phyloP scores from a whole-genome alignment of 2,888 invertebrate species.

The Apantesis nais region DNA sequence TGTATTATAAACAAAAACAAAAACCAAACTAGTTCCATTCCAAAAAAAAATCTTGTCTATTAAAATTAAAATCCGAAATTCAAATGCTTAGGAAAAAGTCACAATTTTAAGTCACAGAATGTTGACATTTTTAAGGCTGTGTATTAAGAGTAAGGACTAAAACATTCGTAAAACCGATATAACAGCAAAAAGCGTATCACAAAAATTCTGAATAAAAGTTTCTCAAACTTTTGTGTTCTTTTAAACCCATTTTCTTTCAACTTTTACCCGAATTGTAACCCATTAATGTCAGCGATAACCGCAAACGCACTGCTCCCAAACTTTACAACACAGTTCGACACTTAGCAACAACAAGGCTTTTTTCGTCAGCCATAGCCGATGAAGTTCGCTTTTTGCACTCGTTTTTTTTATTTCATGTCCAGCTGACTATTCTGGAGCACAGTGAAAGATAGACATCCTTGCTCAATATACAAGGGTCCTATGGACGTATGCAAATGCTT shows the following conservation, averaged over 20 bases:
- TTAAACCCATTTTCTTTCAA: constrained; percentile 29
- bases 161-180: constrained; percentile 2
- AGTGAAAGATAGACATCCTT: background rate
- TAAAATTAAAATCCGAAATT: background rate
- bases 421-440: background rate
- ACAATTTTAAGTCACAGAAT: background rate
- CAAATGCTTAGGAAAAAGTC: background rate
- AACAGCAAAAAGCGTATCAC: constrained; percentile 2
- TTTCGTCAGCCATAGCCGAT: constrained; percentile 11
- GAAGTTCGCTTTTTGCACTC: constrained; percentile 12
- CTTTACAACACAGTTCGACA: constrained; percentile 27
- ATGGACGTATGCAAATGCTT: background rate
- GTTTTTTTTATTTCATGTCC: constrained; percentile 4
- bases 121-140: background rate
- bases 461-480: background rate
- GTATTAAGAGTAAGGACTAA: too few relatives aligned
- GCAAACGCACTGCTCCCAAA: constrained; percentile 19
- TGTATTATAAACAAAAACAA: background rate
- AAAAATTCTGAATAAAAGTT: constrained; percentile 10
- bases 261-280: constrained; percentile 32
- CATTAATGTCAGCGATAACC: constrained; percentile 35
- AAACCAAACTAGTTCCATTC: background rate
- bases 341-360: constrained; percentile 18
- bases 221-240: constrained; percentile 8
- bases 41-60: background rate